Evolutionary conservation across 23 tunicate genomes (phyloP), one percentile per base, ranked within the genome.

Genomic region (Ascidia mentula): DNA sequence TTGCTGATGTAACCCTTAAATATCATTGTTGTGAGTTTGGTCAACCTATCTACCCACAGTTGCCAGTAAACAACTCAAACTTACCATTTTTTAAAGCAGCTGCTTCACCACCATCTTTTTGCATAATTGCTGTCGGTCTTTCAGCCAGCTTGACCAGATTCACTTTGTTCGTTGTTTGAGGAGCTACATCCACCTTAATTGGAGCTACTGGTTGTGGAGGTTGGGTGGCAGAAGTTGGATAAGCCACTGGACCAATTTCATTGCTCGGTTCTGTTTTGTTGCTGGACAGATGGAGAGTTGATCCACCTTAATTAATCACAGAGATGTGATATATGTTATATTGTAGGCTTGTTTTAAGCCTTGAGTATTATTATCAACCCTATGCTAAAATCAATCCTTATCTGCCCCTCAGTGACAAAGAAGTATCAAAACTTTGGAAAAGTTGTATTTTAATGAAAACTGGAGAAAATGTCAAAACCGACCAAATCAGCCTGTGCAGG

Each of bases 71-170:
- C n/a, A n/a, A 15, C 15, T 42, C 53, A 42, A 12, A 22, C 74
- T 82, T 53, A 82, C 86, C 72, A 73, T 82, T 82, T 45, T 82
- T 82, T 37, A 77, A 72, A 73, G 76, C 79, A 15, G 86, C 72
- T 0, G 59, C 86, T 61, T 82, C 86, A 31, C 59, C 79, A 20
- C 59, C 79, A 73, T 73, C 40, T 31, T 72, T 69, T 6, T 77
- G 59, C 7, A 45, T 36, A 0, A 73, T 79, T 34, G 34, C 18
- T 18, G 86, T 77, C 7, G 79, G 46, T 17, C 9, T 37, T 18
- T 31, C 72, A 32, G 72, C 34, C 22, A 39, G 65, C 65, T 53
- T 73, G 69, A 72, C 37, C n/a, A 40, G 76, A 15, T 82, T 82
- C 72, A 82, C 86, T 20, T 73, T 73, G 13, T 72, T 72, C 37